Conservation (phyloP, 2,797 vertebrate genomes). For the Hoplostethus mediterraneus region DNA sequence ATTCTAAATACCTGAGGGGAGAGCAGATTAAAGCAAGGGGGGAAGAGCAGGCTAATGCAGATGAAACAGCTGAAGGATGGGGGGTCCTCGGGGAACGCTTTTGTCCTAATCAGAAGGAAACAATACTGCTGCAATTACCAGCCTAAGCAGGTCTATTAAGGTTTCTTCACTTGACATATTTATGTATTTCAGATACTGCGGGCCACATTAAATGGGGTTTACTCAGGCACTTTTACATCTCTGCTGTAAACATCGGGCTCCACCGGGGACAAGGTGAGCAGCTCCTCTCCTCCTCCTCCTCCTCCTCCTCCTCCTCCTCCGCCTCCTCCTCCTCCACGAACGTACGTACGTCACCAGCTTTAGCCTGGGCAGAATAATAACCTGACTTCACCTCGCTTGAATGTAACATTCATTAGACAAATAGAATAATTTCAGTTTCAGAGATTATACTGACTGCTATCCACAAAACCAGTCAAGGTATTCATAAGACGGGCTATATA, state of each 20-base stretch:
- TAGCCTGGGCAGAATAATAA: background rate
- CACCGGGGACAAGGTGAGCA: constrained; percentile 40
- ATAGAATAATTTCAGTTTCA: constrained; percentile 21
- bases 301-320: background rate
- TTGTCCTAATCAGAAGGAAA: constrained; percentile 98
- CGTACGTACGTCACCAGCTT: background rate
- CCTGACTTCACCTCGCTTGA: background rate
- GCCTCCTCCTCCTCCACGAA: background rate
- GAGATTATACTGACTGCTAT: constrained; percentile 31
- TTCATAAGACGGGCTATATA: constrained; percentile 34
- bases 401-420: constrained; percentile 10
- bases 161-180: constrained; percentile 95
- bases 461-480: constrained; percentile 40
- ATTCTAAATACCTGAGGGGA: constrained; percentile 99
- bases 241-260: constrained; percentile 64
- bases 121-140: constrained; percentile 97
- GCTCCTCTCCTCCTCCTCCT: constrained; percentile 21
- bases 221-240: constrained; percentile 88
- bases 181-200: constrained; percentile 97
- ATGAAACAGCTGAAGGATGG: constrained; percentile 97
- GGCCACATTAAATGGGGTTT: constrained; percentile 95
- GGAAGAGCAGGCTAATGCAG: constrained; percentile 97
- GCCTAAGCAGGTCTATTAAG: constrained; percentile 99
- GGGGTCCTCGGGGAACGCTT: constrained; percentile 90
- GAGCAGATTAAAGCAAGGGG: constrained; percentile 95